Base-by-base conservation (phyloP, 2,113 vertebrate species). In the Triplophysa tibetana region DNA sequence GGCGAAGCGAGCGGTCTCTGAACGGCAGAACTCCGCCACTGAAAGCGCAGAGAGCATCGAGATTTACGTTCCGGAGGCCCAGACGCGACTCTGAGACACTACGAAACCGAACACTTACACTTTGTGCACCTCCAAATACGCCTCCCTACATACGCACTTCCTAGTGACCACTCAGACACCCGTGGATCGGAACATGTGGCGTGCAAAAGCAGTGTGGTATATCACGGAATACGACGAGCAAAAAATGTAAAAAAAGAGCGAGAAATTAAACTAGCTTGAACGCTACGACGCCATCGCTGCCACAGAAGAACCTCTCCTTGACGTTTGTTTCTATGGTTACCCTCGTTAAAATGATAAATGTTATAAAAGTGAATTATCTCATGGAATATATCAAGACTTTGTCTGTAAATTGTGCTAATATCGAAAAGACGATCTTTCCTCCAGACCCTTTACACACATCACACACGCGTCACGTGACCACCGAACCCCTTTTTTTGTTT, bases 41-140 rank as follows among this genome's bases (percentile, higher is more conserved):
- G 98, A 99, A 91, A 99, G 98, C 0, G 96, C 97, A 0, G 98
- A 99, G 90, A 99, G 97, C 93, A 99, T 99, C 21, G 97, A 99
- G 93, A 99, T 99, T 91, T 99, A 99, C 21, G 97, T 99, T 61
- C 98, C 98, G 0, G 98, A 99, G 92, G 98, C 98, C 77, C 98
- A 99, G 90, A 93, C 93, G 68, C 92, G 93, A 83, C 93, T 93
- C 85, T 93, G 91, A 93, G 87, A 84, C 73, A 72, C 8, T 16
- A 13, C 52, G 0, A 26, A 17, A 17, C 2, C 13, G 50, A 45
- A 64, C 56, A 70, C 68, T 58, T n/a, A 21, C 61, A 66, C 61
- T 60, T 1, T 21, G 26, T 26, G 13, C 68, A 73, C 64, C 56
- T 14, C 56, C 24, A 33, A 23, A 41, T 50, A 16, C 14, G 45